Percentiles rank a stretch among this genome's conserved stretches.
These are phyloP conservation scores for Patella ulyssiponensis DNA, from an alignment of 2,888 invertebrate species.

Conservation along the genomic window DNA sequence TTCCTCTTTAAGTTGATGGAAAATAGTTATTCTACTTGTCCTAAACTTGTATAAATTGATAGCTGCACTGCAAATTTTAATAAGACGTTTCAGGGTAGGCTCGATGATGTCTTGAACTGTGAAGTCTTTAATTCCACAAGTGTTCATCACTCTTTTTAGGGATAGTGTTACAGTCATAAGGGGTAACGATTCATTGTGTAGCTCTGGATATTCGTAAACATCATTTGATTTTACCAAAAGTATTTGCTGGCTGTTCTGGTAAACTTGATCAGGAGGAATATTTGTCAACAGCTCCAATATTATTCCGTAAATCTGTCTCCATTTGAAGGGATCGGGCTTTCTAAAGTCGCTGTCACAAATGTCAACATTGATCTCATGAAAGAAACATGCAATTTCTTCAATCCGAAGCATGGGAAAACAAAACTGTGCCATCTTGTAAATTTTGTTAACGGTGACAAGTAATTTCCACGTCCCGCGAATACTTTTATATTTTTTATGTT, in stretches of 20 bases:
- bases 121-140: slow-evolving; percentile 51
- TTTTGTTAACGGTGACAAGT: no score
- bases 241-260: background rate
- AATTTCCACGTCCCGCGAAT: no score
- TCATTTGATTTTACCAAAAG: slow-evolving; percentile 19
- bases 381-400: slow-evolving; percentile 28
- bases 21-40: slow-evolving; percentile 37
- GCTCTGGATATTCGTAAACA: slow-evolving; percentile 45
- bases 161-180: slow-evolving; percentile 43
- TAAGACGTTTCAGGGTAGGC: slow-evolving; percentile 48
- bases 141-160: slow-evolving; percentile 40
- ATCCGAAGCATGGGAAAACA: slow-evolving; percentile 31
- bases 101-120: slow-evolving; percentile 45
- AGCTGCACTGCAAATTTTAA: slow-evolving; percentile 52
- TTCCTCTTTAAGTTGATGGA: slow-evolving; percentile 43
- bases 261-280: slow-evolving; percentile 16
- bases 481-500: no score
- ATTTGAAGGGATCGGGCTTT: slow-evolving; percentile 40
- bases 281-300: slow-evolving; percentile 13
- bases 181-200: slow-evolving; percentile 49
- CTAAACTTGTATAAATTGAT: slow-evolving; percentile 53
- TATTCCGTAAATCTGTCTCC: slow-evolving; percentile 15
- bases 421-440: slow-evolving; percentile 17
- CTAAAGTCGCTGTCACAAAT: slow-evolving; percentile 45
- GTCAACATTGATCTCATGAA: slow-evolving; percentile 25